Evolutionary conservation across 2,888 invertebrate genomes (phyloP).

Genomic region (Pelosia muscerda): DNA sequence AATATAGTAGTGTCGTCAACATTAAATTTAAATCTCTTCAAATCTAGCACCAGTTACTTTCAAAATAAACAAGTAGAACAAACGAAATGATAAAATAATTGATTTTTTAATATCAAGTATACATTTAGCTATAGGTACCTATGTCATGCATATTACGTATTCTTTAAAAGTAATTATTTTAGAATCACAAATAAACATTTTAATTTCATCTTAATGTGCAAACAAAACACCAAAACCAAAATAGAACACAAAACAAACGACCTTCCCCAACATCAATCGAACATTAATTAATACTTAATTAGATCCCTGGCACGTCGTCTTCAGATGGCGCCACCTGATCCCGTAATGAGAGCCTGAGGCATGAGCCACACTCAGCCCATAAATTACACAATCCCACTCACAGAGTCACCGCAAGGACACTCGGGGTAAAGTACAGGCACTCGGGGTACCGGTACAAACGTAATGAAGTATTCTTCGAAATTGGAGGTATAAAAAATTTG

Average conservation of each 20-base stretch:
- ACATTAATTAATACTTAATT: constrained; percentile 27
- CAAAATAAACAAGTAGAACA: no score
- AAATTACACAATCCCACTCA: constrained; percentile 28
- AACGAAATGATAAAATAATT: no score
- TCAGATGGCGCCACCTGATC: constrained; percentile 30
- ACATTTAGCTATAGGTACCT: no score
- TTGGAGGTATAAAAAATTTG: constrained; percentile 9
- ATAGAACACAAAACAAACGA: not conserved
- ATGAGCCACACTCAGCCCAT: constrained; percentile 15
- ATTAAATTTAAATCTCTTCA: no score
- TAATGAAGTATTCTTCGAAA: constrained; percentile 4
- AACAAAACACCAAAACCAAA: not conserved
- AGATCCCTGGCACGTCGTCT: constrained; percentile 21
- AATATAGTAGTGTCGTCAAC: no score
- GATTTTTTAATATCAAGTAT: no score
- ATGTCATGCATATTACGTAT: no score
- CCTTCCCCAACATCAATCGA: constrained; percentile 14
- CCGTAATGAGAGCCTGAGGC: constrained; percentile 32
- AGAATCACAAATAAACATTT: not conserved
- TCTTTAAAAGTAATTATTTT: no score
- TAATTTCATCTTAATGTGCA: not conserved
- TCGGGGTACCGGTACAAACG: constrained; percentile 2
- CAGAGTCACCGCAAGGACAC: constrained; percentile 20
- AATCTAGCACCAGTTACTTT: no score
- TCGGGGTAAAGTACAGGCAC: constrained; percentile 10